These are phyloP conservation scores for Olivierus martensii DNA, from an alignment of 1,140 invertebrate genomes.

Conservation along the genomic window DNA sequence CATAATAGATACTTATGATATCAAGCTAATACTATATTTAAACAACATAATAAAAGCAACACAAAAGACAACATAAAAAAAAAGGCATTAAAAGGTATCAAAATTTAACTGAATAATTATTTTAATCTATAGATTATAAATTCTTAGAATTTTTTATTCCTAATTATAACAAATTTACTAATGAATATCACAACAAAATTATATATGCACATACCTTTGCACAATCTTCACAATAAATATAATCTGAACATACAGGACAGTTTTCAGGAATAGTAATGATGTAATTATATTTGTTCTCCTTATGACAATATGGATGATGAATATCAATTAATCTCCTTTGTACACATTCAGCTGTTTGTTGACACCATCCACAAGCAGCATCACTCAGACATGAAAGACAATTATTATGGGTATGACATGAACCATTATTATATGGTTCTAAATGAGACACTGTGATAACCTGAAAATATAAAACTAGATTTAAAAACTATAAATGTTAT, in stretches of 20 bases:
- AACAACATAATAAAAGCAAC: not conserved
- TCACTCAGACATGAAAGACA: constrained; percentile 80
- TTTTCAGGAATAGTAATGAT: constrained; percentile 59
- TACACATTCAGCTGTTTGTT: constrained; percentile 24
- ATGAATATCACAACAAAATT: too few species aligned
- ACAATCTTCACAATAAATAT: constrained; percentile 68
- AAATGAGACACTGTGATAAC: constrained; percentile 76
- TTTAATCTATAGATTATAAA: not conserved
- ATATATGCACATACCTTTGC: constrained; percentile 30
- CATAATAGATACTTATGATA: too few species aligned
- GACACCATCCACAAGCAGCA: constrained; percentile 80
- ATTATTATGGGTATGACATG: constrained; percentile 58
- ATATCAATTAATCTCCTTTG: not conserved
- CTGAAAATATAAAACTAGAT: constrained; percentile 23
- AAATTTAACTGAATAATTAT: not conserved
- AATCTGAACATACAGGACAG: constrained; percentile 74
- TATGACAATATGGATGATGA: not conserved
- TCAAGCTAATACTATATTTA: too few species aligned
- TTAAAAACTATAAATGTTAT: not conserved
- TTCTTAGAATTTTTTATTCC: not conserved
- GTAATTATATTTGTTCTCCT: constrained; percentile 46
- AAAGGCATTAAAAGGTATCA: not conserved
- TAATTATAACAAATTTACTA: too few species aligned
- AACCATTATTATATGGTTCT: constrained; percentile 63
- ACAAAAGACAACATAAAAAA: not conserved